Percentiles rank a stretch among this genome's conserved stretches.
Evolutionary conservation across 37 sponge, comb jelly and placozoan species (phyloP).

Genomic region (Aplysina aerophoba): DNA sequence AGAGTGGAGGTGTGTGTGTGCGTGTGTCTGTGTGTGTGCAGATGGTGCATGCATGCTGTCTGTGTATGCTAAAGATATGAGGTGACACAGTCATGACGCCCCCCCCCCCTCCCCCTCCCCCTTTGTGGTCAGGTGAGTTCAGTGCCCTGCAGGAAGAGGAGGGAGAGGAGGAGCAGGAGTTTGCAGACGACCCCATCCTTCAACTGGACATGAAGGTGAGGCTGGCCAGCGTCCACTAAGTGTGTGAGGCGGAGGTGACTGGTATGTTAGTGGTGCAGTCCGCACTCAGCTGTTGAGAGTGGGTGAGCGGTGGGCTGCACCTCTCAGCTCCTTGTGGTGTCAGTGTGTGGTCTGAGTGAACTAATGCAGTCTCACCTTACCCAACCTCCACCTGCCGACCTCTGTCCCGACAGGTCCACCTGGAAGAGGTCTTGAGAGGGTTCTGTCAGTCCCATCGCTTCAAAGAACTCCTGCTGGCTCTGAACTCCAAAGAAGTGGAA

Average conservation of each 20-base stretch:
- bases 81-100: not conserved
- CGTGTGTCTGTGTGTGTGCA: not conserved
- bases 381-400: not conserved
- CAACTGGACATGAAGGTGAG: slow-evolving; percentile 68
- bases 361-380: no score
- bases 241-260: not conserved
- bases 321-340: no score
- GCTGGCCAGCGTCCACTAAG: not conserved
- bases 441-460: not conserved
- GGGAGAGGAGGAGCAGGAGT: slow-evolving; percentile 74
- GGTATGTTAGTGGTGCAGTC: no score
- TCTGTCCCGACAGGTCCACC: not conserved
- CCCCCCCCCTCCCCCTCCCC: not conserved
- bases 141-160: slow-evolving; percentile 27
- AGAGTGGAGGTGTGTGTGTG: not conserved
- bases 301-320: no score
- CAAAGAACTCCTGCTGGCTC: slow-evolving; percentile 9
- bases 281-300: no score
- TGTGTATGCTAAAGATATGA: not conserved
- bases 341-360: no score
- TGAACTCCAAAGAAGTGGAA: slow-evolving; percentile 10
- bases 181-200: slow-evolving; percentile 71
- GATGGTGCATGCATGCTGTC: not conserved
- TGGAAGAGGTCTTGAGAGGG: slow-evolving; percentile 3
- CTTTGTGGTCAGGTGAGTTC: slow-evolving; percentile 1